Percentiles rank a stretch among this genome's conserved stretches.
Evolutionary conservation across 2,888 invertebrate species (phyloP).

Genomic region (Seira musarum): DNA sequence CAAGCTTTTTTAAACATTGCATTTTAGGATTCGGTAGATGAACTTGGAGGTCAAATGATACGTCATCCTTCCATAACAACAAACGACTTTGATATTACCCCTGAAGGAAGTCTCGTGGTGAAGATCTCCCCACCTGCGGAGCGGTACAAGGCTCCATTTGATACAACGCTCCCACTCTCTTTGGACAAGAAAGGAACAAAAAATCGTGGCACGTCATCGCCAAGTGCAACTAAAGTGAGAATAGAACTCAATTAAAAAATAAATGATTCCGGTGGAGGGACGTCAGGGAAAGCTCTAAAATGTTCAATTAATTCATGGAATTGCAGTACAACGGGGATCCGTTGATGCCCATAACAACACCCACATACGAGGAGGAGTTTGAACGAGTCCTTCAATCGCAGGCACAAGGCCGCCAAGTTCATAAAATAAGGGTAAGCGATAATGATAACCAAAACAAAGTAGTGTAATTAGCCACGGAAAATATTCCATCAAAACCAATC

Average conservation of each 20-base stretch:
- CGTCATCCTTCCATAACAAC: constrained; percentile 95
- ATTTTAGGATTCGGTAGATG: constrained; percentile 87
- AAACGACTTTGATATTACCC: constrained; percentile 93
- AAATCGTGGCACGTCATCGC: constrained; percentile 19
- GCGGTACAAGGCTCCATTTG: constrained; percentile 67
- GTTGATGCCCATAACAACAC: constrained; percentile 74
- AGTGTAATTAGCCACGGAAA: neutral
- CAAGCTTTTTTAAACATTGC: neutral
- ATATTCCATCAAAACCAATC: neutral
- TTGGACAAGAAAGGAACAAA: constrained; percentile 36
- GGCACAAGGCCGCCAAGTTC: constrained; percentile 77
- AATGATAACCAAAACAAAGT: neutral
- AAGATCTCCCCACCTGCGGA: constrained; percentile 76
- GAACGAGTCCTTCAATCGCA: constrained; percentile 76
- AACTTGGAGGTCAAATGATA: constrained; percentile 88
- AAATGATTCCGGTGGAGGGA: neutral
- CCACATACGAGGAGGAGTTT: constrained; percentile 76
- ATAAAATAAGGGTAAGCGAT: constrained; percentile 75
- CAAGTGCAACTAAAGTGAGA: constrained; percentile 37
- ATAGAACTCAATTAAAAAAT: neutral
- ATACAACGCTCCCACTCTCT: constrained; percentile 55
- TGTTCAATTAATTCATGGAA: constrained; percentile 6
- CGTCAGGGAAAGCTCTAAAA: neutral
- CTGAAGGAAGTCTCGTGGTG: constrained; percentile 82
- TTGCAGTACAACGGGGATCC: constrained; percentile 72